These are phyloP conservation scores for Gallirallus australis DNA, from an alignment of 2,797 vertebrate species.

Conservation along the genomic window DNA sequence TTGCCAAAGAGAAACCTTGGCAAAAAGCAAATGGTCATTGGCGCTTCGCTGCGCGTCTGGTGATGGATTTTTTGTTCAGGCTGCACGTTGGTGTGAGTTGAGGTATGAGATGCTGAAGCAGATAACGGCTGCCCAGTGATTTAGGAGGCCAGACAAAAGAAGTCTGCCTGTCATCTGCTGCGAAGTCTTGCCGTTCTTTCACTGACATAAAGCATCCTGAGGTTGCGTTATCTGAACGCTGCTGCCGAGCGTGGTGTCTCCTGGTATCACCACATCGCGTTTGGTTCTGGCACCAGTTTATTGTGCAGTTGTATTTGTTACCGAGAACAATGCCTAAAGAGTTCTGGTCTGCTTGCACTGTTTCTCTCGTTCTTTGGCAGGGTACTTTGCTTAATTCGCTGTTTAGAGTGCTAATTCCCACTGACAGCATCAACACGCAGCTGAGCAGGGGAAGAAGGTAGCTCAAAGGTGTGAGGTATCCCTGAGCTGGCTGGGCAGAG, in stretches of 20 bases:
- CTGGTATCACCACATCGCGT: rapidly evolving
- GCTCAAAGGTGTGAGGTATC: neutral
- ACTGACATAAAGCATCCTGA: neutral
- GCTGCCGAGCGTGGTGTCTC: neutral
- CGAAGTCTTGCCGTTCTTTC: neutral
- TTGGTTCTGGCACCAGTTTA: neutral
- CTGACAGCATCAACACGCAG: neutral
- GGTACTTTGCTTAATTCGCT: neutral
- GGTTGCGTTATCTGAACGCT: neutral
- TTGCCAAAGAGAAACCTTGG: neutral
- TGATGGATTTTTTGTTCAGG: neutral
- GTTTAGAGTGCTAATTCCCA: neutral
- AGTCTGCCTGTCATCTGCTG: neutral
- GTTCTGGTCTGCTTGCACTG: neutral
- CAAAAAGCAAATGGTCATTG: neutral
- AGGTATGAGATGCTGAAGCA: neutral
- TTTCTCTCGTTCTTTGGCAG: neutral
- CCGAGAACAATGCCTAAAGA: neutral
- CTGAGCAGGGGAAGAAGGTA: neutral
- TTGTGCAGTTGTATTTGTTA: neutral
- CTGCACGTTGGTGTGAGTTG: neutral
- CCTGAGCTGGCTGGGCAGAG: neutral
- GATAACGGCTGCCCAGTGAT: neutral
- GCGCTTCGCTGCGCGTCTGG: neutral
- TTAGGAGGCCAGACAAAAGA: slow-evolving; percentile 51